Base-by-base conservation (phyloP, 30 jellyfish, hydroid and myxozoan species). In the Mastigias papua region DNA sequence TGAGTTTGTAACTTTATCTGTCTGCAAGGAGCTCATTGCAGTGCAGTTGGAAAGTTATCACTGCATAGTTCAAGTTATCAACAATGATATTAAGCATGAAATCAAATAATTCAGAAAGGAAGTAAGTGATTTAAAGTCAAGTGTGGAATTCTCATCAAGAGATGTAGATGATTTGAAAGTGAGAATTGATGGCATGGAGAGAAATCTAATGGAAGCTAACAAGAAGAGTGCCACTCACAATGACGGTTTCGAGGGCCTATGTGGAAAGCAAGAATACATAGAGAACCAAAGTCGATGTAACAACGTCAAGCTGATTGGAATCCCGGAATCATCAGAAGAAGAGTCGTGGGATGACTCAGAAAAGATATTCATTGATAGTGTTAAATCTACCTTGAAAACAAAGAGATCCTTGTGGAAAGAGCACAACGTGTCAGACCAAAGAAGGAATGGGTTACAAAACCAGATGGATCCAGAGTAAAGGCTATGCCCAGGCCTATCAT, bases 321-420 rank as follows among this genome's bases (percentile, higher is more conserved):
- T 65, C 9, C 48, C 76, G 1, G 76, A 65, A 6, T 19, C 22
- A 15, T 8, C 13, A 8, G 23, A 16, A 46, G 46, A 65, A 21
- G 21, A 9, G 29, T 17, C 76, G 32, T 65, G 76, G 76, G 76
- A 65, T 15, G 50, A 65, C 8, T 9, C 76, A 6, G 76, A 65
- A 26, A 65, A 65, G 23, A 26, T 65, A 15, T 6, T 25, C 29
- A 65, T 2, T 37, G 76, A 19, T 3, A 25, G 9, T 1, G 46
- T 65, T 21, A 21, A 25, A 25, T 19, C 9, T 37, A 6, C 3
- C n/a, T 46, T 65, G n/a, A 13, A 26, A 65, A 4, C 23, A 3
- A 37, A 17, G 76, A 65, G 48, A 15, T 65, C 8, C 48, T 9
- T 4, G 23, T 32, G 8, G 76, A 65, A 25, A 16, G 76, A 3